phyloP scores from a whole-genome alignment of 2,888 invertebrate species.

The Acanthosepion lycidas region DNA sequence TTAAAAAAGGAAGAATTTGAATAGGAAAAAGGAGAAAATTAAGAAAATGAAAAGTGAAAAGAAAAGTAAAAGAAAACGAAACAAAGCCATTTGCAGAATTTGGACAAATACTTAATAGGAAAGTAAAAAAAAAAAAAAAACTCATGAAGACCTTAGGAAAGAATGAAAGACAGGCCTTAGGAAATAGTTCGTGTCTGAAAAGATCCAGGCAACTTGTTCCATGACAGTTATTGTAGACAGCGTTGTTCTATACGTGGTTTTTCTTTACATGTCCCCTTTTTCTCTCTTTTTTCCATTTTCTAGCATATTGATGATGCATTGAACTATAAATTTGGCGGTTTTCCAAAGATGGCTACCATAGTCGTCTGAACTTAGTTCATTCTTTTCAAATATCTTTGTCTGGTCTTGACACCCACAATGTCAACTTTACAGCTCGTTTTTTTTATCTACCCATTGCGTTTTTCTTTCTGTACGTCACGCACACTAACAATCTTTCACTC shows the following conservation, averaged over 20 bases:
- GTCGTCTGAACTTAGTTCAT: not conserved
- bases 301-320: not conserved
- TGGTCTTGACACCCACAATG: not conserved
- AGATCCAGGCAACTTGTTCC: conserved; percentile 3
- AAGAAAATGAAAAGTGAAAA: not conserved
- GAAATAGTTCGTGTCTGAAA: not conserved
- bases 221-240: not conserved
- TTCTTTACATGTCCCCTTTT: not conserved
- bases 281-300: not conserved
- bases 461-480: too few species aligned
- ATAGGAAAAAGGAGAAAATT: not conserved
- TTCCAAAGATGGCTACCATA: not conserved
- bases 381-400: not conserved
- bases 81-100: not conserved
- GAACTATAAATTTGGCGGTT: conserved; percentile 12
- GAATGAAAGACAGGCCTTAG: not conserved
- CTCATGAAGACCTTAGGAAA: not conserved
- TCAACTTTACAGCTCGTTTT: not conserved
- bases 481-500: too few species aligned
- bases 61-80: not conserved
- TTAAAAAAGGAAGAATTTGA: not conserved
- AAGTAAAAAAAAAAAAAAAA: not conserved
- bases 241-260: not conserved
- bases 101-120: not conserved
- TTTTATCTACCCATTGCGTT: too few species aligned